Percentiles rank a stretch among this genome's conserved stretches.
phyloP scores from a whole-genome alignment of 2,797 vertebrate genomes.

The Rhinogobio ventralis region DNA sequence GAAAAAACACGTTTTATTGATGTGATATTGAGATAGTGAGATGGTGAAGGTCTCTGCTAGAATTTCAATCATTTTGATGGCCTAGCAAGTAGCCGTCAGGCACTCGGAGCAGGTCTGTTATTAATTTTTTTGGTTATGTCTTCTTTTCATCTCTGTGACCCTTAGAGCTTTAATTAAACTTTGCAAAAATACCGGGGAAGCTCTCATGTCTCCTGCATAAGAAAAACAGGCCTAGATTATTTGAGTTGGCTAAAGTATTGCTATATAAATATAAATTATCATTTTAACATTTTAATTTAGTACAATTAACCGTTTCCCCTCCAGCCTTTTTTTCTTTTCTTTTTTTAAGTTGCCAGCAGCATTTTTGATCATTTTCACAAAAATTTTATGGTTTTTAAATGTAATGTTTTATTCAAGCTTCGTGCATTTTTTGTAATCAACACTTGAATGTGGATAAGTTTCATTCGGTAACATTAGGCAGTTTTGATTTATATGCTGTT shows the following conservation, averaged over 20 bases:
- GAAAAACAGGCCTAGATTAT: background rate
- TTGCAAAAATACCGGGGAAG: background rate
- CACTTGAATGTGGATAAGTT: too few species aligned
- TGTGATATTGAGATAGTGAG: slow-evolving; percentile 27
- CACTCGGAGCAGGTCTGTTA: slow-evolving; percentile 7
- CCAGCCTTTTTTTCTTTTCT: too few species aligned
- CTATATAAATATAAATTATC: background rate
- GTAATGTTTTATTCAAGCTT: too few species aligned
- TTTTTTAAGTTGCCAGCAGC: too few species aligned
- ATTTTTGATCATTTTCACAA: too few species aligned
- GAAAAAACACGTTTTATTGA: slow-evolving; percentile 20
- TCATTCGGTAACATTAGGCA: too few species aligned
- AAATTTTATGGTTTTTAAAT: too few species aligned
- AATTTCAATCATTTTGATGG: slow-evolving; percentile 32
- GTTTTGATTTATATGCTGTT: too few species aligned
- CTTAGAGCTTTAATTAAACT: slow-evolving; percentile 68
- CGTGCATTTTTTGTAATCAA: too few species aligned
- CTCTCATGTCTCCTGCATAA: slow-evolving; percentile 2
- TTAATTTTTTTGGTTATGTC: slow-evolving; percentile 60
- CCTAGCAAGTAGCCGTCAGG: slow-evolving; percentile 16
- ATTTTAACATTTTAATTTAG: background rate
- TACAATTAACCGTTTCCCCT: background rate
- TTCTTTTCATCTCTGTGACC: slow-evolving; percentile 55
- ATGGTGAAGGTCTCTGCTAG: slow-evolving; percentile 18
- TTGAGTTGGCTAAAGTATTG: background rate